Conservation (phyloP, 2,113 vertebrate genomes). For the Ariopsis seemanni region DNA sequence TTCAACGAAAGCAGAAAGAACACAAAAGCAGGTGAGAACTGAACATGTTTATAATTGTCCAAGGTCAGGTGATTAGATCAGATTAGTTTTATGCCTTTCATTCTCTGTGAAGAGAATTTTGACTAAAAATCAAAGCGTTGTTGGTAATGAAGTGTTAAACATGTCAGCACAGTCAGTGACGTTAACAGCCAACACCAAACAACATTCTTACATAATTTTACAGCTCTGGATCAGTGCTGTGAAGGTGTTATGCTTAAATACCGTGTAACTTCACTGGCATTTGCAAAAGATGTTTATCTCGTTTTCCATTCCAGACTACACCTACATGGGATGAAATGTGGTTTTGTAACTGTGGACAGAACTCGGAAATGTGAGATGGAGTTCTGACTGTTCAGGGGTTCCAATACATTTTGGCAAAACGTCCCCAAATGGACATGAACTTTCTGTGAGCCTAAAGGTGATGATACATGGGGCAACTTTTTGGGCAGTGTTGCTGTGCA, state of each 20-base stretch:
- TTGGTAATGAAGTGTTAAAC: neutral
- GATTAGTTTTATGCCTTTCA: neutral
- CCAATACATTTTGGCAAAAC: no score
- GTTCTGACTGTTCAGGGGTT: no score
- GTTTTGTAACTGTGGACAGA: no score
- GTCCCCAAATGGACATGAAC: no score
- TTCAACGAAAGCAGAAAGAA: neutral
- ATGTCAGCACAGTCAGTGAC: neutral
- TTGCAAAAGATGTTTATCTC: no score
- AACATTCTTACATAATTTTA: neutral
- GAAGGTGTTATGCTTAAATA: neutral
- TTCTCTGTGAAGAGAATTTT: neutral
- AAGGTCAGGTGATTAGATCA: neutral
- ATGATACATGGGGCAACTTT: no score
- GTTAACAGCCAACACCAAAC: neutral
- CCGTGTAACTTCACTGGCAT: neutral
- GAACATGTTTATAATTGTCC: no score
- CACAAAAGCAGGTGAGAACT: constrained; percentile 5
- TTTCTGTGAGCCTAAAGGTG: no score
- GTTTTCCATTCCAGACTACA: neutral
- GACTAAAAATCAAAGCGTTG: neutral
- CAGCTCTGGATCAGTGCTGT: no score
- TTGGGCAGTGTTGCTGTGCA: no score
- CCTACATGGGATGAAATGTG: no score
- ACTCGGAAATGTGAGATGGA: no score